phyloP scores from a whole-genome alignment of 2,888 invertebrate genomes.

The Tipula helvola region DNA sequence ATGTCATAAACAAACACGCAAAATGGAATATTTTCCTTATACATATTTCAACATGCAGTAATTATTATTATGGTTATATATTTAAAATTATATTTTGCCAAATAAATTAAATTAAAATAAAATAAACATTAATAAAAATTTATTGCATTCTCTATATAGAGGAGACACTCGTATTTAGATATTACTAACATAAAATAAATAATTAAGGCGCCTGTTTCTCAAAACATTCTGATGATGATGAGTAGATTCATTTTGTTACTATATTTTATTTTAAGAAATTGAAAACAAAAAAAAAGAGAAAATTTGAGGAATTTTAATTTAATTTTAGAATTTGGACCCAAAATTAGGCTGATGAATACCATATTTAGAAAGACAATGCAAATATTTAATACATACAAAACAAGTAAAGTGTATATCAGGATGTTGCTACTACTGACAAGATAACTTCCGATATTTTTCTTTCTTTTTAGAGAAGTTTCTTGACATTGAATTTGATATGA shows the following conservation, averaged over 20 bases:
- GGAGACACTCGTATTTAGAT: not conserved
- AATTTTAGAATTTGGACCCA: not conserved
- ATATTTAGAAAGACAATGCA: not conserved
- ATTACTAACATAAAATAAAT: not conserved
- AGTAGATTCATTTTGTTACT: not conserved
- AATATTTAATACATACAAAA: not conserved
- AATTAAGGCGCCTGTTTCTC: not conserved
- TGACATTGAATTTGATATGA: not conserved
- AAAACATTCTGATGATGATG: not conserved
- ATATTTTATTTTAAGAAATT: not conserved
- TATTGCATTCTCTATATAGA: not conserved
- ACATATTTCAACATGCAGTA: not conserved
- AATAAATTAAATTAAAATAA: not conserved
- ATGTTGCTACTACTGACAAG: not conserved
- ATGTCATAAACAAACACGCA: not conserved
- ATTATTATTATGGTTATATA: not conserved
- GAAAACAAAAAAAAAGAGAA: not conserved
- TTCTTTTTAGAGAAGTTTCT: not conserved
- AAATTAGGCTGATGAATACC: not conserved
- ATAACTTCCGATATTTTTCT: not conserved
- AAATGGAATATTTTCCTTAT: not conserved
- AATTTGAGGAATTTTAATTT: not conserved
- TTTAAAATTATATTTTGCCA: not conserved
- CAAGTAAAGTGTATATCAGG: not conserved
- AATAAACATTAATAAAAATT: not conserved